Percentiles rank a stretch among this genome's conserved stretches.
Conservation (phyloP, 2,888 invertebrate genomes). For the Troglohyphantes excavatus region DNA sequence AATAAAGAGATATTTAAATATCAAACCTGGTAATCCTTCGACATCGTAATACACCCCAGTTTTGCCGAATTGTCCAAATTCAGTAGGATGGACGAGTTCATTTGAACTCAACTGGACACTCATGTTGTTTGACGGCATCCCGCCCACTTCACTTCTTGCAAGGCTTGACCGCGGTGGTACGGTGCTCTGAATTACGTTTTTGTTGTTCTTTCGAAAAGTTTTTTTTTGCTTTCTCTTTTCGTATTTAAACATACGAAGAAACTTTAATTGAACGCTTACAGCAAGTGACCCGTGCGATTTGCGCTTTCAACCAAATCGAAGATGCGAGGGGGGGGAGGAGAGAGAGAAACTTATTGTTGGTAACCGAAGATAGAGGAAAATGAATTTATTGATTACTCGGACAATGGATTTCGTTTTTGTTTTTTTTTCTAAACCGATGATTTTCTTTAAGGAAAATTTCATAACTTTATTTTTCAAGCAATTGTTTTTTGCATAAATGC, state of each 20-base stretch:
- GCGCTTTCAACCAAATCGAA: constrained; percentile 17
- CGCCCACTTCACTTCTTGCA: background rate
- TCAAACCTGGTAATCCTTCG: constrained; percentile 17
- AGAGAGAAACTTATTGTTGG: background rate
- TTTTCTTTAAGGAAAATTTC: no score
- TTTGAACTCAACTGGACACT: background rate
- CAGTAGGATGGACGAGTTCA: background rate
- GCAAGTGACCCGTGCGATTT: constrained; percentile 28
- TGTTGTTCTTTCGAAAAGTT: background rate
- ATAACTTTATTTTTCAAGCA: no score
- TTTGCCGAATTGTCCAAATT: constrained; percentile 11
- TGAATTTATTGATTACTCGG: background rate
- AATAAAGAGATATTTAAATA: no score
- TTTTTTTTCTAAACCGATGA: no score
- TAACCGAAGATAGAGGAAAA: background rate
- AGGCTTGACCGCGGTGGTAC: constrained; percentile 8
- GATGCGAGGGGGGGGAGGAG: no score
- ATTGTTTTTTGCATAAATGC: no score
- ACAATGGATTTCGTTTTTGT: background rate
- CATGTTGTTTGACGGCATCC: constrained; percentile 11
- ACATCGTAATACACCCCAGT: constrained; percentile 55
- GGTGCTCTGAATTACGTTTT: constrained; percentile 12
- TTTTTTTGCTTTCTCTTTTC: background rate
- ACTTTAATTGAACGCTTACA: constrained; percentile 8
- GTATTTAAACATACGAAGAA: background rate